Evolutionary conservation across 2,888 invertebrate species (phyloP), one percentile per base, ranked within the genome.

Genomic region (Aricia artaxerxes): DNA sequence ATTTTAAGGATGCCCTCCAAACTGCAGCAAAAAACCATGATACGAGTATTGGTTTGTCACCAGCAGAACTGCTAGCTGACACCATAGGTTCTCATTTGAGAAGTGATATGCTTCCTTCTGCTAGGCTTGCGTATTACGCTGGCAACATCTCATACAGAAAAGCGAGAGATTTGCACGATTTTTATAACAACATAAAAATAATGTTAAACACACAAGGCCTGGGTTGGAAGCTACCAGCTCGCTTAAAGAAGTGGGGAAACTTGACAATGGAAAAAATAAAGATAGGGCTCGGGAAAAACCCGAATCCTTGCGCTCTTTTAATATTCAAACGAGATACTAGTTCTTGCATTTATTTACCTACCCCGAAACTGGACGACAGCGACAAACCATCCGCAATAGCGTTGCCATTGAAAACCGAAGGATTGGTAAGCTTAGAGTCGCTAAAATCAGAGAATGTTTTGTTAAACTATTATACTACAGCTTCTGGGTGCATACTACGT

Each of bases 391-490:
- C 90, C 5, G 90, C 92, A 4, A 85, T 94, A 11, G 88, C 88
- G 24, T 82, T 94, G 40, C 94, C 94, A 4, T 91, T 93, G 78
- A 92, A 88, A 86, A 84, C 82, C 1, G 87, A 87, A 13, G 91
- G 91, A 1, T 82, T 94, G 53, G 84, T 92, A 0, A 91, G 89
- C 83, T 83, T 94, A 79, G 82, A 83, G 1, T 87, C 92, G 0
- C 89, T 90, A 0, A 81, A 75, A 57, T 90, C 94, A 0, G 90
- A 91, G 81, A 92, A 90, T 79, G 84, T 89, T 76, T 83, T 94
- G 3, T 81, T 94, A 16, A 92, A 92, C 81, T 94, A 93, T 83
- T 94, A 94, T 80, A 91, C 89, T 0, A 89, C 91, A 0, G 93
- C 90, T 0, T 85, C 92, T 2, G 87, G 90, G 76, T 94, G 94